Evolutionary conservation across 1,140 invertebrate genomes (phyloP), one percentile per base, ranked within the genome.

Genomic region (Ptiloglossa arizonensis): DNA sequence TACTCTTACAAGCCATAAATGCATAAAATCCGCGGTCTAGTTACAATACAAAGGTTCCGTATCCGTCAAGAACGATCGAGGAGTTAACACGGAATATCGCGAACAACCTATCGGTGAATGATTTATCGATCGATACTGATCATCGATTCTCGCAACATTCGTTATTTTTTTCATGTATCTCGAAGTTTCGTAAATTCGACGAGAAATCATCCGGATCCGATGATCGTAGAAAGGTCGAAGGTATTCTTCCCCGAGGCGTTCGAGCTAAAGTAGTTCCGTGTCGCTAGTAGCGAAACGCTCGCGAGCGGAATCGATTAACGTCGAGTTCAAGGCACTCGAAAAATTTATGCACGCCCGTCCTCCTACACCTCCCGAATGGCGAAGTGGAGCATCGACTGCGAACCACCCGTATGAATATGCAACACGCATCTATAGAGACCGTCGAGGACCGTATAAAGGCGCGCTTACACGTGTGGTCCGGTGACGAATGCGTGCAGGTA

Each of bases 341-440:
- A 87, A 81, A 85, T 87, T 41, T 87, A 87, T 87, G 86, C 86
- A 87, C 81, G 86, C 83, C 81, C 85, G 85, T 87, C 83, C 83
- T 87, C 85, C 85, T 83, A 87, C 86, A 87, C 85, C 74, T 66
- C 52, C 48, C 72, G 79, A 76, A 85, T 76, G 86, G 81, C 76
- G 67, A 87, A 83, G 86, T 87, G 81, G 85, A 87, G 82, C 80
- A 84, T 82, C 77, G 79, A 76, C 68, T 77, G 29, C 60, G 68
- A 22, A 41, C 52, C 35, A 52, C 24, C 17, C 3, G 68, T 87
- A 88, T 88, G 87, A 88, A 88, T 88, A 88, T 88, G 87, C 86
- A 88, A 82, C 73, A 67, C 76, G 75, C 50, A 2, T 79, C 68
- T 35, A 87, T 81, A 79, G 56, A 56, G 44, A 46, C 38, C 44